Base-by-base conservation (phyloP, 2,888 invertebrate species). In the Camptogramma bilineatum region DNA sequence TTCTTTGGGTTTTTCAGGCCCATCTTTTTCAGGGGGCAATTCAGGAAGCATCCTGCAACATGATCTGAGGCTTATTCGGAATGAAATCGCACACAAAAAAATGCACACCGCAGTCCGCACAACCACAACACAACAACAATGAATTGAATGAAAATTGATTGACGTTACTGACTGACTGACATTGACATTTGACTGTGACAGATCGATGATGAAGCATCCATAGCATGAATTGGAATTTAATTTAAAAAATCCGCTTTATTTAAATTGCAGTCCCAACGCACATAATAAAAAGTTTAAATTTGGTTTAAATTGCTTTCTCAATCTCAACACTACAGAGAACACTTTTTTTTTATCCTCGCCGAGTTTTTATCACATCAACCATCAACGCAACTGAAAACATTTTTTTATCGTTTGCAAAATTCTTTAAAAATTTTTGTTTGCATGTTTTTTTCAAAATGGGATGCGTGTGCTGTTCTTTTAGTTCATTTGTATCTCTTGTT, bases 391-490 rank as follows among this genome's bases (percentile, higher is more conserved):
- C 34, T 39, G 34, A 13, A 13, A 44, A 17, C 17, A 16, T 7
- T 8, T 44, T 44, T 44, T 44, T 13, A 28, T 39, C 39, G 19
- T n/a, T n/a, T 28, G 17, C 31, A 31, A 51, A 28, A 51, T 28
- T 16, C 16, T 51, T 28, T 51, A 31, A 55, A 54, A 46, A 44
- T 54, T 18, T 13, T 48, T 48, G 48, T 54, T 3, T 2, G 44
- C 13, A 16, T 16, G 28, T 47, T 62, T 53, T 65, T 48, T 64
- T 59, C 71, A 84, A 83, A 81, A 91, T 91, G 91, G 91, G 91
- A 69, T 90, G 88, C 76, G 85, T 90, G 54, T 88, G 88, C 73
- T 89, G 87, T 80, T 86, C 90, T 28, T 62, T 91, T 34, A 83
- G 87, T 80, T 84, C 89, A 31, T 88, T 90, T 68, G 73, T 89